A percentile compares a stretch with the other conserved stretches of the same genome.
phyloP scores from a whole-genome alignment of 1,140 invertebrate species.

The Drosophila grimshawi region DNA sequence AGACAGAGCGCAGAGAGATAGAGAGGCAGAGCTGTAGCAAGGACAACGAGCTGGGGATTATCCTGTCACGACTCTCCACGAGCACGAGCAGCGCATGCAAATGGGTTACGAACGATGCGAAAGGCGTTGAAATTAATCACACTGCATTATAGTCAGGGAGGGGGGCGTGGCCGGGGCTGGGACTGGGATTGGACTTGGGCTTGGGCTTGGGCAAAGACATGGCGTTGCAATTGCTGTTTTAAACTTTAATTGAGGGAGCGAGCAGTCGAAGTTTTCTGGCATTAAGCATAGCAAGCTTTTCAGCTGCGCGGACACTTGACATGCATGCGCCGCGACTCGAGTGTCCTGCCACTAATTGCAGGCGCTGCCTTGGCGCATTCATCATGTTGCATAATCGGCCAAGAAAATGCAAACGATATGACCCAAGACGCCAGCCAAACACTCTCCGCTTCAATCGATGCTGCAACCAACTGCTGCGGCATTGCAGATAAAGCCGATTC shows the following conservation, averaged over 20 bases:
- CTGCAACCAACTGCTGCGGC: slow-evolving; percentile 39
- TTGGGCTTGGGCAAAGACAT: slow-evolving; percentile 22
- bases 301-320: slow-evolving; percentile 33
- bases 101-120: slow-evolving; percentile 38
- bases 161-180: slow-evolving; percentile 9
- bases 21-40: neutral
- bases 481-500: slow-evolving; percentile 66
- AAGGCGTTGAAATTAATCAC: slow-evolving; percentile 74
- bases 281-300: slow-evolving; percentile 42
- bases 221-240: slow-evolving; percentile 38
- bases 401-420: slow-evolving; percentile 65
- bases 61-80: slow-evolving; percentile 67
- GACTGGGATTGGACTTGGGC: neutral
- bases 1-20: neutral
- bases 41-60: slow-evolving; percentile 64
- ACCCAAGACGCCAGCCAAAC: slow-evolving; percentile 28
- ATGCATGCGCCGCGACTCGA: slow-evolving; percentile 16
- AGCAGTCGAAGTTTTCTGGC: slow-evolving; percentile 22
- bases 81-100: slow-evolving; percentile 59
- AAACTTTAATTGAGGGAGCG: slow-evolving; percentile 68
- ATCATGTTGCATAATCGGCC: slow-evolving; percentile 59
- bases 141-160: slow-evolving; percentile 47
- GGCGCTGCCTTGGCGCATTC: slow-evolving; percentile 49
- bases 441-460: slow-evolving; percentile 20
- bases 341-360: slow-evolving; percentile 67